phyloP scores from a whole-genome alignment of 2,888 invertebrate species.

The Oligia fasciuncula region DNA sequence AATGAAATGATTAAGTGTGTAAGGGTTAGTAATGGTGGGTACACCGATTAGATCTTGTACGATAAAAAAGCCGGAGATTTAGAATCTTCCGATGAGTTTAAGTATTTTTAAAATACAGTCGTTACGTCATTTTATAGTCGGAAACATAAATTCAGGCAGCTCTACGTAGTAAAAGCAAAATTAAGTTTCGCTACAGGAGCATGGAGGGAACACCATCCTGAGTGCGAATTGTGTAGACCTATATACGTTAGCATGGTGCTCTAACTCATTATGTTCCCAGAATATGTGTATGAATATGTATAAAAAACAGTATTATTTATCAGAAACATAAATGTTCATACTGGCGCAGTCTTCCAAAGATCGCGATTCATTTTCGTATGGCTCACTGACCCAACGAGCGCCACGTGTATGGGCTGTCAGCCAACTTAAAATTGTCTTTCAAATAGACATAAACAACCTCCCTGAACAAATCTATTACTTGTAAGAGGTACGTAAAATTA shows the following conservation, averaged over 20 bases:
- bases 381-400: slow-evolving; percentile 55
- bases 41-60: slow-evolving; percentile 83
- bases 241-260: slow-evolving; percentile 87
- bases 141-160: slow-evolving; percentile 76
- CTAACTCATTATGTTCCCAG: slow-evolving; percentile 77
- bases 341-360: slow-evolving; percentile 87
- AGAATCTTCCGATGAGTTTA: slow-evolving; percentile 86
- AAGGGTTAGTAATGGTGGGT: slow-evolving; percentile 82
- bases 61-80: slow-evolving; percentile 84
- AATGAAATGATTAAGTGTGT: slow-evolving; percentile 82
- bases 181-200: slow-evolving; percentile 63
- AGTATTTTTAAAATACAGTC: slow-evolving; percentile 88
- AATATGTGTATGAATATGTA: slow-evolving; percentile 78
- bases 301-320: slow-evolving; percentile 85
- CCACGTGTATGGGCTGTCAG: slow-evolving; percentile 51
- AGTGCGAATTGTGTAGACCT: slow-evolving; percentile 73
- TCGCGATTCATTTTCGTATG: slow-evolving; percentile 68
- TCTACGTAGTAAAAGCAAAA: slow-evolving; percentile 72
- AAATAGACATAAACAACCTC: slow-evolving; percentile 44
- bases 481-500: slow-evolving; percentile 58
- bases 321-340: slow-evolving; percentile 76
- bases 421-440: slow-evolving; percentile 45
- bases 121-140: slow-evolving; percentile 78
- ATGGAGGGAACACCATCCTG: slow-evolving; percentile 58
- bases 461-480: slow-evolving; percentile 57